Conservation (phyloP, 2,888 invertebrate genomes). For the Dichetophora obliterata region DNA sequence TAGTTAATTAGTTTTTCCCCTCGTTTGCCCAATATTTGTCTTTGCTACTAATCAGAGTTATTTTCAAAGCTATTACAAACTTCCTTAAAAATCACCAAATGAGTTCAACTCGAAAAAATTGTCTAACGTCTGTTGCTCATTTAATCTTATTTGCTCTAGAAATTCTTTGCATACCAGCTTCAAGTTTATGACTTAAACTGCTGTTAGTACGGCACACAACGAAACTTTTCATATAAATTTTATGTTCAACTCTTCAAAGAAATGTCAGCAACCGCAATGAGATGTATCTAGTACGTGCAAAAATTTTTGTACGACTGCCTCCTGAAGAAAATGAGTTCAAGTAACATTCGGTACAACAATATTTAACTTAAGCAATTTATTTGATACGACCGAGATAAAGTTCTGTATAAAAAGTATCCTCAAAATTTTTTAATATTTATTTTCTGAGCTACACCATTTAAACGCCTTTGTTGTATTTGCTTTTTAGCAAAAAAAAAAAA, state of each 20-base stretch:
- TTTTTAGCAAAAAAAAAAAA: not conserved
- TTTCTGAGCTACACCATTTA: not conserved
- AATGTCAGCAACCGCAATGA: not conserved
- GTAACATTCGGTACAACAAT: not conserved
- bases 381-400: not conserved
- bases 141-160: slow-evolving; percentile 26
- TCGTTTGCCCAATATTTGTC: too few species aligned
- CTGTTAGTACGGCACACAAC: not conserved
- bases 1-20: too few species aligned
- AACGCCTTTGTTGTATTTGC: slow-evolving; percentile 9
- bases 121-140: too few species aligned
- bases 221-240: not conserved
- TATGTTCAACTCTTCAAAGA: not conserved
- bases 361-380: not conserved
- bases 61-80: too few species aligned
- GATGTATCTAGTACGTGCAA: not conserved
- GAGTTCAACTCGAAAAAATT: too few species aligned
- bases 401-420: not conserved
- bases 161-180: slow-evolving; percentile 18
- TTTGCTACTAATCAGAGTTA: too few species aligned
- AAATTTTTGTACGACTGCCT: not conserved
- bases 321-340: not conserved
- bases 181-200: not conserved
- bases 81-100: too few species aligned
- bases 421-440: not conserved